These are phyloP conservation scores for Perithous albicinctus DNA, from an alignment of 2,888 invertebrate genomes.

Conservation along the genomic window DNA sequence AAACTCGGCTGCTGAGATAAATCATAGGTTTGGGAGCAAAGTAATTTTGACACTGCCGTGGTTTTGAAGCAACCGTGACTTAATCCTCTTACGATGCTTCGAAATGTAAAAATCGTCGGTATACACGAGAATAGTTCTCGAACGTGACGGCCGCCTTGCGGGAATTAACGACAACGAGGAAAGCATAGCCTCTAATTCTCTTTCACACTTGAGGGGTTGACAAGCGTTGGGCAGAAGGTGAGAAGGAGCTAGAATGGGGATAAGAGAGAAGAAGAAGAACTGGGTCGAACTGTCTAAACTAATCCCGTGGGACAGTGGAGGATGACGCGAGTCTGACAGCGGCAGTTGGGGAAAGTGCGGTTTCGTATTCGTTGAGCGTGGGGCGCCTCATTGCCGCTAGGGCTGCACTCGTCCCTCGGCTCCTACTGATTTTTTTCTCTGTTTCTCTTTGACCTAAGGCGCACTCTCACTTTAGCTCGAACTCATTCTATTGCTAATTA, in stretches of 20 bases:
- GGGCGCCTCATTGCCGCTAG: slow-evolving; percentile 6
- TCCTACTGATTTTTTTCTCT: background rate
- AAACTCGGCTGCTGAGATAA: no score
- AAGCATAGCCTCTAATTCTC: slow-evolving; percentile 62
- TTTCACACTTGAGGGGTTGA: slow-evolving; percentile 53
- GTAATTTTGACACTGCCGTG: background rate
- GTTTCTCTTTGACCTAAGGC: slow-evolving; percentile 33
- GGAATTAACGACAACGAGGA: slow-evolving; percentile 10
- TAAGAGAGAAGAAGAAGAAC: slow-evolving; percentile 47
- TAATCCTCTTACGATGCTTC: slow-evolving; percentile 55
- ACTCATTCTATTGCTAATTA: slow-evolving; percentile 61
- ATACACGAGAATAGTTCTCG: slow-evolving; percentile 41
- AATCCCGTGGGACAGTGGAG: slow-evolving; percentile 60
- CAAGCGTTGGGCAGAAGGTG: slow-evolving; percentile 38
- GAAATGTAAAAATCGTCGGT: slow-evolving; percentile 45
- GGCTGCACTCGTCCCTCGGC: background rate
- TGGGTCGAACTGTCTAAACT: slow-evolving; percentile 67
- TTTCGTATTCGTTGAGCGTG: slow-evolving; percentile 48
- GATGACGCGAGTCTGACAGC: slow-evolving; percentile 65
- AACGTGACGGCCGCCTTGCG: slow-evolving; percentile 7
- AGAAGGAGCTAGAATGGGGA: slow-evolving; percentile 55
- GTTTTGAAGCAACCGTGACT: slow-evolving; percentile 27
- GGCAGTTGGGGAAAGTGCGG: slow-evolving; percentile 43
- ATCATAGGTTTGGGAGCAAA: background rate
- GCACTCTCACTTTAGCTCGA: background rate